Percentiles rank a stretch among this genome's conserved stretches.
These are phyloP conservation scores for Chrysaora quinquecirrha DNA, from an alignment of 30 jellyfish, hydroid and myxozoan genomes.

Conservation along the genomic window DNA sequence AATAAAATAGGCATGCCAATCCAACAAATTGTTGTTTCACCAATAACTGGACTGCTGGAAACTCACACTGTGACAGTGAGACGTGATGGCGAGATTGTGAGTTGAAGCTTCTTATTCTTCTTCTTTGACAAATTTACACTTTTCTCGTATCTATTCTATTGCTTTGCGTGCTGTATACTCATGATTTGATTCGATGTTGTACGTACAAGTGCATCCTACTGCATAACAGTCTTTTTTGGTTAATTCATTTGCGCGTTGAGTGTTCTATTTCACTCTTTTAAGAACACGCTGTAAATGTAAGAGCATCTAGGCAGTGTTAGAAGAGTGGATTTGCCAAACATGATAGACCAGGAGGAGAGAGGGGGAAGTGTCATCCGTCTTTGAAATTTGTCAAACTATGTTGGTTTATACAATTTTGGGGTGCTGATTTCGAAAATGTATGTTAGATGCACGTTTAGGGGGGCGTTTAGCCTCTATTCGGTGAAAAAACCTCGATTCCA, in stretches of 20 bases:
- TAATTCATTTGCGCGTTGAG: background rate
- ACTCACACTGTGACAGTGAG: constrained; percentile 53
- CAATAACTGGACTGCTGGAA: constrained; percentile 82
- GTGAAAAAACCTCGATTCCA: no score
- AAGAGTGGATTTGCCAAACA: background rate
- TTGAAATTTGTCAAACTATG: no score
- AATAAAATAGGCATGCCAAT: constrained; percentile 61
- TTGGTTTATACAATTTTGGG: no score
- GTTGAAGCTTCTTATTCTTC: background rate
- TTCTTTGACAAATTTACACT: no score
- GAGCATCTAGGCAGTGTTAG: background rate
- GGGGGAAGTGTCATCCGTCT: no score
- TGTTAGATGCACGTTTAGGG: no score
- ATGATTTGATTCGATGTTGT: background rate
- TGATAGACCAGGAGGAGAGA: no score
- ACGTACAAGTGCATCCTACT: no score
- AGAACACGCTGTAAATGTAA: background rate
- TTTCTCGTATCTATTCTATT: background rate
- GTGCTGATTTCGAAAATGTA: no score
- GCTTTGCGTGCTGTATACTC: background rate
- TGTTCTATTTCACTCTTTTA: background rate
- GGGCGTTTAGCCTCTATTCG: no score
- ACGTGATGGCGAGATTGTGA: constrained; percentile 29
- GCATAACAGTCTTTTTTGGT: no score
- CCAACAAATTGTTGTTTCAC: constrained; percentile 81